These are phyloP conservation scores for Oreochromis niloticus DNA, from an alignment of 2,113 vertebrate genomes.

Conservation along the genomic window DNA sequence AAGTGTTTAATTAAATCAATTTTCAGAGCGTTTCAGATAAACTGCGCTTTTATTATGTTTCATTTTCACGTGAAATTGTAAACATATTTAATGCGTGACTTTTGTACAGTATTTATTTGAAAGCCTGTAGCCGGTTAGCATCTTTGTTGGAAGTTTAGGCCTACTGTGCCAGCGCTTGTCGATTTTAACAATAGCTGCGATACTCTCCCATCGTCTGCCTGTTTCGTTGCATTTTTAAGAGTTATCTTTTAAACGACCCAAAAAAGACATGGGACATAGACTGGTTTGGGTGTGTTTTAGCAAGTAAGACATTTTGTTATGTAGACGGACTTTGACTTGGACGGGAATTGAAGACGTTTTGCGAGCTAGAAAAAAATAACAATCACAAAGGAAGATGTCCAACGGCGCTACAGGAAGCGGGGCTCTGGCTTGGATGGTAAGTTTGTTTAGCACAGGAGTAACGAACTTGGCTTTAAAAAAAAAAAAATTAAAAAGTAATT, in stretches of 20 bases:
- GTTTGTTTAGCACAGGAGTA: conserved; percentile 28
- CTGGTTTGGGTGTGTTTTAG: not conserved
- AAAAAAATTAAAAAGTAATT: too few species aligned
- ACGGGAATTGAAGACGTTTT: conserved; percentile 19
- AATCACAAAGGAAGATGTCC: conserved; percentile 85
- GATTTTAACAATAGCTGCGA: conserved; percentile 78
- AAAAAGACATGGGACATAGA: conserved; percentile 16
- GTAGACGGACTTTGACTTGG: conserved; percentile 38
- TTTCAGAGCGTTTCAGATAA: not conserved
- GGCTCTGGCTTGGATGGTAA: conserved; percentile 81
- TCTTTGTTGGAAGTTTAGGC: conserved; percentile 70
- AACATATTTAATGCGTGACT: not conserved
- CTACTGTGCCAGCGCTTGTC: conserved; percentile 59
- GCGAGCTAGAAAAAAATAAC: not conserved
- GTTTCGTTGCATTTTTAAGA: conserved; percentile 14
- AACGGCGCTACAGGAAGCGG: conserved; percentile 83
- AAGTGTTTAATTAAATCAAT: conserved; percentile 30
- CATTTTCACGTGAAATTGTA: not conserved
- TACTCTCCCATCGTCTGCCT: conserved; percentile 17
- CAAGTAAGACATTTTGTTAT: conserved; percentile 38
- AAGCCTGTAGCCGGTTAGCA: conserved; percentile 53
- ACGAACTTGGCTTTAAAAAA: not conserved
- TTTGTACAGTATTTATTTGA: conserved; percentile 60
- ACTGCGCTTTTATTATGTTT: not conserved
- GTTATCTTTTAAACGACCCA: not conserved